Evolutionary conservation across 2,888 invertebrate species (phyloP), one percentile per base, ranked within the genome.

Genomic region (Cataglyphis altisquamis): DNA sequence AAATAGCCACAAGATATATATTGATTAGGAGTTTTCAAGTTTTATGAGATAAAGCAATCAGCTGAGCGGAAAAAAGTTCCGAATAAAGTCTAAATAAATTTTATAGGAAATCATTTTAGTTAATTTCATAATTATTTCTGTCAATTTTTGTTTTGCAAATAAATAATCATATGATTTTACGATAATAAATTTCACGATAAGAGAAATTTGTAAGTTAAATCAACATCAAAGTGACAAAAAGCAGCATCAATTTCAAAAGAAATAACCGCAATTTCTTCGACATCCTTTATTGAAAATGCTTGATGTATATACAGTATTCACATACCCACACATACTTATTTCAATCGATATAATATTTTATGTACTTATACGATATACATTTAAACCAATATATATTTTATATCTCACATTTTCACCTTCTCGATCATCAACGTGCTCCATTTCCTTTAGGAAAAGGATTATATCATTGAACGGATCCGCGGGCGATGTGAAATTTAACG

Each of bases 401-500:
- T 45, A 57, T 29, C 2, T 15, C 29, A 12, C 52, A 52, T 52
- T 29, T 45, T n/a, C 21, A 39, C 0, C 36, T 10, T 63, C 29
- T 63, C 60, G 15, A 32, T 39, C 55, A 0, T 9, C 4, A 25
- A 29, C 0, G 21, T 36, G 60, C 29, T 63, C 48, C 63, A 21
- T 64, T 75, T 75, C 52, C 66, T 39, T 64, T 9, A 21, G 41
- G 15, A 48, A 48, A 36, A 9, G n/a, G 36, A 75, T 52, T 75
- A 52, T 64, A 52, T 64, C 64, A 41, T 64, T 25, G 75, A 52
- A 45, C 15, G 45, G 15, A 52, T 75, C 18, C 25, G 18, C 18
- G 63, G 12, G 57, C 70, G 60, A 60, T 60, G 21, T 15, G 75
- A 83, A 88, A 88, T 87, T 74, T 70, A 62, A 77, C 29, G 9